Percentiles rank a stretch among this genome's conserved stretches.
Conservation (phyloP, 2,888 invertebrate species). For the Colostygia pectinataria region DNA sequence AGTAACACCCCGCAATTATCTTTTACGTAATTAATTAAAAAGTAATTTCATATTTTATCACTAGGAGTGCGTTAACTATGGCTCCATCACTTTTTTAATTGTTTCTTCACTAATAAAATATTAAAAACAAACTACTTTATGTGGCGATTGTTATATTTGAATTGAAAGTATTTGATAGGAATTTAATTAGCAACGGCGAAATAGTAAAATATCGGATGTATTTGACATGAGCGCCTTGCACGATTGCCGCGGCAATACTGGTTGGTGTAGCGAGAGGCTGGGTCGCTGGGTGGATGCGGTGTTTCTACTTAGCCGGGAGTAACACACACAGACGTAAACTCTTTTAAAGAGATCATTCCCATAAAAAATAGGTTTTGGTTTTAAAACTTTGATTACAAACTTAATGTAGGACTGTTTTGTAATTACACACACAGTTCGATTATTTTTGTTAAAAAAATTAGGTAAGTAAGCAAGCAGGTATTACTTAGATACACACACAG, state of each 20-base stretch:
- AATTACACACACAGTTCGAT: too few relatives aligned
- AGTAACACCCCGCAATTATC: neutral
- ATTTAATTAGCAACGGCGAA: constrained; percentile 7
- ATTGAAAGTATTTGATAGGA: neutral
- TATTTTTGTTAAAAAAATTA: too few relatives aligned
- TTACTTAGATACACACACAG: too few relatives aligned
- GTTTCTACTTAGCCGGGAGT: neutral
- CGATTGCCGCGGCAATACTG: constrained; percentile 57
- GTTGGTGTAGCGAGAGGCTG: neutral
- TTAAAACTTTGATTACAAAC: too few relatives aligned
- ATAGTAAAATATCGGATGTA: neutral
- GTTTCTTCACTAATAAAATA: neutral
- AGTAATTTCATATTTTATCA: neutral
- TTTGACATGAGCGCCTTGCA: constrained; percentile 47
- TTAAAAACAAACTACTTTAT: neutral
- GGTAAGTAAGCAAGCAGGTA: too few relatives aligned
- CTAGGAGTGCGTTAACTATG: neutral
- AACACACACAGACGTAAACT: too few relatives aligned
- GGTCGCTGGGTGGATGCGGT: constrained; percentile 1
- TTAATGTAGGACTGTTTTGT: too few relatives aligned
- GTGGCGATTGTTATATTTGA: neutral
- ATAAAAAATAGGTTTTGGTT: too few relatives aligned
- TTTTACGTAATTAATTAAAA: neutral
- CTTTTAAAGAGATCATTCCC: too few relatives aligned
- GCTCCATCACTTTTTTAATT: neutral